A percentile compares a stretch with the other conserved stretches of the same genome.
Evolutionary conservation across 1,140 invertebrate species (phyloP).

Genomic region (Bombus fervidus): DNA sequence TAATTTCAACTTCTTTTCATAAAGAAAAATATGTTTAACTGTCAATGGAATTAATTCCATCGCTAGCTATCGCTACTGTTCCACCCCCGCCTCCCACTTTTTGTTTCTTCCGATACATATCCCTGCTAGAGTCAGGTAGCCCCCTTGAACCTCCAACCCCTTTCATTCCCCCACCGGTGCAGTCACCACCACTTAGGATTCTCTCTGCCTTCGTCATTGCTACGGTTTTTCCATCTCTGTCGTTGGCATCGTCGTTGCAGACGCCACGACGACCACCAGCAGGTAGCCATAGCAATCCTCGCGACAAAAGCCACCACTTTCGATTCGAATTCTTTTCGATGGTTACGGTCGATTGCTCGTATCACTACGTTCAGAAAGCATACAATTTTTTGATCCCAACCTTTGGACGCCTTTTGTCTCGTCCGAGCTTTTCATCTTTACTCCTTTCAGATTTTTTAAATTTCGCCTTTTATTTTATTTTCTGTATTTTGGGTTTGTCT

Average conservation of each 20-base stretch:
- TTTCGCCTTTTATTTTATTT: background rate
- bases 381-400: background rate
- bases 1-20: background rate
- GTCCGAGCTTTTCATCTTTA: background rate
- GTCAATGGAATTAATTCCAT: slow-evolving; percentile 4
- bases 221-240: background rate
- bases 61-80: background rate
- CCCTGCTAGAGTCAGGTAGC: slow-evolving; percentile 33
- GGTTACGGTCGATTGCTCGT: background rate
- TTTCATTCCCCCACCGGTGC: slow-evolving; percentile 26
- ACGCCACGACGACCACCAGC: background rate
- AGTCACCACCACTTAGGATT: slow-evolving; percentile 6
- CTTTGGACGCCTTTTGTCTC: background rate
- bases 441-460: background rate
- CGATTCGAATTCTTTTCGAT: background rate
- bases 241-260: background rate
- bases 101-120: slow-evolving; percentile 72
- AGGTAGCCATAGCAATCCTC: slow-evolving; percentile 56
- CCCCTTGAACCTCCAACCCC: slow-evolving; percentile 19
- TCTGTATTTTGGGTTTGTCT: too few relatives aligned
- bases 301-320: slow-evolving; percentile 23
- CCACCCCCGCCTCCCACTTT: slow-evolving; percentile 37
- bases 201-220: slow-evolving; percentile 15
- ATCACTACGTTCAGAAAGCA: background rate
- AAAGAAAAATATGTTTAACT: background rate